Percentiles rank a stretch among this genome's conserved stretches.
Conservation (phyloP, 2,113 vertebrate species). For the Oryzias curvinotus region DNA sequence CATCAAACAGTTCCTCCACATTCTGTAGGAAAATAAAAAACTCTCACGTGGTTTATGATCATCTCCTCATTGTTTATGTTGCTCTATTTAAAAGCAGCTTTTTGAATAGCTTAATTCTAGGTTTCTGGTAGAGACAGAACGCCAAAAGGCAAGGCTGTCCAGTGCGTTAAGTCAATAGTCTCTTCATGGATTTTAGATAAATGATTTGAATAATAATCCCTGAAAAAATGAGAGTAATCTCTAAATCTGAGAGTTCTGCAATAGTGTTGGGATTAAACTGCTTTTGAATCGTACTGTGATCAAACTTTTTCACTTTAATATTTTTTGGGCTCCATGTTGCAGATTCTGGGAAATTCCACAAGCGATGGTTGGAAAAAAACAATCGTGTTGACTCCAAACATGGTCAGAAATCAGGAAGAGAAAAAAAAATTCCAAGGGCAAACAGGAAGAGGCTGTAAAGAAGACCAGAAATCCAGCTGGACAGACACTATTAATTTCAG, state of each 20-base stretch:
- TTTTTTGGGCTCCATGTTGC: slow-evolving; percentile 13
- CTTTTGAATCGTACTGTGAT: slow-evolving; percentile 14
- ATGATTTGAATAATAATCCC: slow-evolving; percentile 31
- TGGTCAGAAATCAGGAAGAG: slow-evolving; percentile 1
- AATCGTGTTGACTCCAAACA: background rate
- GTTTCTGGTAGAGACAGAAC: slow-evolving; percentile 22
- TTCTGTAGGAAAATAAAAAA: background rate
- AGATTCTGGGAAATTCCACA: background rate
- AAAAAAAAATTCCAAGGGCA: background rate
- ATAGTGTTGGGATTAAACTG: slow-evolving; percentile 34
- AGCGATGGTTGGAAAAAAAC: background rate
- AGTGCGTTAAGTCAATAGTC: slow-evolving; percentile 21
- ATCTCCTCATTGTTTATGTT: slow-evolving; percentile 32
- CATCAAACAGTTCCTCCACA: slow-evolving; percentile 31
- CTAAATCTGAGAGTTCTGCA: slow-evolving; percentile 22
- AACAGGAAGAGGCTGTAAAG: slow-evolving; percentile 5
- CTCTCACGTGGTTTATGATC: slow-evolving; percentile 35
- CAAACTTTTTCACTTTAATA: slow-evolving; percentile 2
- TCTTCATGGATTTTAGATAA: slow-evolving; percentile 16
- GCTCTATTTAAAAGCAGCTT: slow-evolving; percentile 34
- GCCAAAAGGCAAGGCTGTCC: slow-evolving; percentile 22
- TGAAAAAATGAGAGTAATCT: slow-evolving; percentile 22
- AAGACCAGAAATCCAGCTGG: slow-evolving; percentile 14
- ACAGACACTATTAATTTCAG: slow-evolving; percentile 28
- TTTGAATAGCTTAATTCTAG: slow-evolving; percentile 13